A percentile compares a stretch with the other conserved stretches of the same genome.
These are phyloP conservation scores for Diceros bicornis DNA, from an alignment of 2,797 vertebrate species.

Conservation along the genomic window DNA sequence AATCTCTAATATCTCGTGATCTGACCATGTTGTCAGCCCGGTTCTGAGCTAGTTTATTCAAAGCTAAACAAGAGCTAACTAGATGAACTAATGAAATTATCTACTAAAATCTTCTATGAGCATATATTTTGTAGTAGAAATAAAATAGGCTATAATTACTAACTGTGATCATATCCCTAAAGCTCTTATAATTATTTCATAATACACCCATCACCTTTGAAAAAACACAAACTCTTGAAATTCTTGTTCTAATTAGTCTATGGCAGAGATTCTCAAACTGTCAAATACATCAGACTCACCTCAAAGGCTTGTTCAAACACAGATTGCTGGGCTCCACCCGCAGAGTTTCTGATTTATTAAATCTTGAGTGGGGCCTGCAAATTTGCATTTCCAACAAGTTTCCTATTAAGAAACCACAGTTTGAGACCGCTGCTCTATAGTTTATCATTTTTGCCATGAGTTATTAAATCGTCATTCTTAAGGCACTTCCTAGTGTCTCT, in stretches of 20 bases:
- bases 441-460: background rate
- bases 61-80: constrained; percentile 60
- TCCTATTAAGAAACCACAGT: background rate
- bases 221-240: constrained; percentile 63
- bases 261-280: constrained; percentile 49
- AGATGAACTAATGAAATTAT: constrained; percentile 31
- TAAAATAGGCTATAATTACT: constrained; percentile 62
- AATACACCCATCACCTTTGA: constrained; percentile 68
- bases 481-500: constrained; percentile 4
- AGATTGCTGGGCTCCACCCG: background rate
- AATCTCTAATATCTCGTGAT: background rate
- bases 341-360: constrained; percentile 6
- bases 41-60: background rate
- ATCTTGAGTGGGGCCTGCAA: background rate
- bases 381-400: constrained; percentile 31
- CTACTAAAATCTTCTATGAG: constrained; percentile 32
- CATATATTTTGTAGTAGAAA: constrained; percentile 9
- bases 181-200: constrained; percentile 67
- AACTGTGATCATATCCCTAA: constrained; percentile 27
- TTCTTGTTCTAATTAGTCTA: constrained; percentile 55
- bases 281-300: constrained; percentile 11
- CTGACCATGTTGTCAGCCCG: background rate
- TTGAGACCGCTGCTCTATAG: background rate
- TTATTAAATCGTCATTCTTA: background rate
- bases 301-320: constrained; percentile 13